Conservation (phyloP, 2,113 vertebrate genomes). For the Suricata suricatta region DNA sequence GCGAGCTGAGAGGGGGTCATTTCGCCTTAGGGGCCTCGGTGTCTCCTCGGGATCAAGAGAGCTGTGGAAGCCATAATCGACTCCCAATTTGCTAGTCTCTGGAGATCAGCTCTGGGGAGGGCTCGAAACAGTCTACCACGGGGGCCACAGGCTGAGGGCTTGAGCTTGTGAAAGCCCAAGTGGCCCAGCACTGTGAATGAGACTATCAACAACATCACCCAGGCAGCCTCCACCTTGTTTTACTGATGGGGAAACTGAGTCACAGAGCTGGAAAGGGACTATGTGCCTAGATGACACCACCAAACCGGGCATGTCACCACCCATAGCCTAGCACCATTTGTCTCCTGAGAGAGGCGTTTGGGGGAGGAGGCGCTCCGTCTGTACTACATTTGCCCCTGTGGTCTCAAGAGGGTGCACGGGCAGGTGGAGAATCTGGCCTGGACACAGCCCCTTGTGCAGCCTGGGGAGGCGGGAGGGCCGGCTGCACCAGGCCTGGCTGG, state of each 20-base stretch:
- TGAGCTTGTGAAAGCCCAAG: background rate
- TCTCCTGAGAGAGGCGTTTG: background rate
- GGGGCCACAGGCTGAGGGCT: background rate
- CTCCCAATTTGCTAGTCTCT: background rate
- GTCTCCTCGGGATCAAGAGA: background rate
- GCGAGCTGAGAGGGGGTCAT: no score
- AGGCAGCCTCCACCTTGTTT: background rate
- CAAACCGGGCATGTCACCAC: background rate
- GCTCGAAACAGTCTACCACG: background rate
- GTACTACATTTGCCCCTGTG: background rate
- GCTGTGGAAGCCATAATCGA: background rate
- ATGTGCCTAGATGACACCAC: background rate
- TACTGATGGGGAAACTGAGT: constrained; percentile 34
- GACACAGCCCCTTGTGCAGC: background rate
- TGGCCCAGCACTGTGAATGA: background rate
- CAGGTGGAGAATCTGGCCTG: constrained; percentile 2
- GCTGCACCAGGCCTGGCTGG: background rate
- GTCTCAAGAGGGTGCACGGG: background rate
- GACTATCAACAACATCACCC: background rate
- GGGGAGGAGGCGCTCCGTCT: background rate
- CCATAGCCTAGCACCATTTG: background rate
- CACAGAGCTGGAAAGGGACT: background rate
- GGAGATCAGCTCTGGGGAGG: background rate
- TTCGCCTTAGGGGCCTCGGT: background rate
- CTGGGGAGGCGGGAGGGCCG: background rate